Evolutionary conservation across 2,888 invertebrate species (phyloP), one percentile per base, ranked within the genome.

Genomic region (Argyresthia goedartella): DNA sequence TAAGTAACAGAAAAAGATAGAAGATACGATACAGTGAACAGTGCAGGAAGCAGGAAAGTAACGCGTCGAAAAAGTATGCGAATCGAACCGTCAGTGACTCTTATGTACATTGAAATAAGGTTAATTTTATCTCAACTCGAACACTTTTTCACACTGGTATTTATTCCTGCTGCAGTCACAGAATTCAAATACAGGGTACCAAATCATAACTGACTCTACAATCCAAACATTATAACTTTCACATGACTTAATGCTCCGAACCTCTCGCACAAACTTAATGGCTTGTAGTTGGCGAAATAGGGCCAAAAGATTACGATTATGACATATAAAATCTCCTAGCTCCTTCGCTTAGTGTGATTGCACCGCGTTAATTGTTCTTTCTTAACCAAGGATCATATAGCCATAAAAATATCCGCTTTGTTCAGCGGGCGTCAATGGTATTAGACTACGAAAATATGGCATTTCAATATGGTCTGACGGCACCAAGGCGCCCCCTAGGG

Each of bases 401-500:
- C 15, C 44, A 11, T 39, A 44, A 9, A 8, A 44, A 15, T 44
- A 44, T 44, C 14, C 43, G 15, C 3, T 2, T 6, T 25, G 2
- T 8, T 16, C 16, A 34, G 35, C 34, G 47, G 34, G 34, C n/a
- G 44, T 44, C 44, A 44, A 44, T 14, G 44, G 44, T 15, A 35
- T 7, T 11, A 41, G 34, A 44, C 34, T 33, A 36, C 10, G 15
- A 13, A n/a, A 45, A 67, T 85, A 86, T 85, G 85, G 85, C 86
- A 78, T 73, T 63, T 85, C 64, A 87, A 63, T 87, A 87, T 52
- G 87, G 87, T 62, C 87, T 69, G 56, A 87, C 86, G 48, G 87
- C 80, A 10, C 85, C 86, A 49, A 87, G 75, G 44, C 87, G 77
- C 14, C 84, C 85, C 56, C 89, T 71, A 7, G 89, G 81, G 55